Conservation (phyloP, 2,797 vertebrate genomes). For the Molossus alvarezi region DNA sequence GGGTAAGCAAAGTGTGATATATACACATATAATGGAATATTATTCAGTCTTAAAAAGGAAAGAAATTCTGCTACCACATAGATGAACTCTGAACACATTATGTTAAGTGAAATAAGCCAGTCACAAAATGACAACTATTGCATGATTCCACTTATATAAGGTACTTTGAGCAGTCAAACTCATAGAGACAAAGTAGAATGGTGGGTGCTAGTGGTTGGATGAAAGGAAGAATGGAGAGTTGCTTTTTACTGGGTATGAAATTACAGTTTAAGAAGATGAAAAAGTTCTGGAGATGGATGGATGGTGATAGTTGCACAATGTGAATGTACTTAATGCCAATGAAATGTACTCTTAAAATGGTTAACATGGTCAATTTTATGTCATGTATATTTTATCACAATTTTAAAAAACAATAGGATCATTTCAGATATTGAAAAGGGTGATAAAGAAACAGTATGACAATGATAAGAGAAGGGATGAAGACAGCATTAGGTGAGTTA, state of each 20-base stretch:
- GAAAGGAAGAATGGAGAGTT: background rate
- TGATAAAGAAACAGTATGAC: background rate
- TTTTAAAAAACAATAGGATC: background rate
- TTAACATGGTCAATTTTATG: background rate
- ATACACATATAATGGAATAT: background rate
- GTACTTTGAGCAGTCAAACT: background rate
- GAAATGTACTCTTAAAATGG: background rate
- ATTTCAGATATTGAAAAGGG: background rate
- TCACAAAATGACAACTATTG: background rate
- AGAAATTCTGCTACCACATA: background rate
- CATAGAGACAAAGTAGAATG: background rate
- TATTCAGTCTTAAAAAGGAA: background rate
- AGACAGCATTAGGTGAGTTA: background rate
- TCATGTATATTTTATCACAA: background rate
- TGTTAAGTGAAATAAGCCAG: background rate
- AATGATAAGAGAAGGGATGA: background rate
- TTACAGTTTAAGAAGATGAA: background rate
- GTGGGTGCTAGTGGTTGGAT: background rate
- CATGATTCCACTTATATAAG: background rate
- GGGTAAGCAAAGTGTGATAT: background rate
- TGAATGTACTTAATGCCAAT: background rate
- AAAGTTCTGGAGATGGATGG: background rate
- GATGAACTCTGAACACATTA: background rate
- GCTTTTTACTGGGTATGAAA: background rate
- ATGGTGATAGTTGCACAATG: background rate